These are phyloP conservation scores for Myotis daubentonii DNA, from an alignment of 2,797 vertebrate species.

Conservation along the genomic window DNA sequence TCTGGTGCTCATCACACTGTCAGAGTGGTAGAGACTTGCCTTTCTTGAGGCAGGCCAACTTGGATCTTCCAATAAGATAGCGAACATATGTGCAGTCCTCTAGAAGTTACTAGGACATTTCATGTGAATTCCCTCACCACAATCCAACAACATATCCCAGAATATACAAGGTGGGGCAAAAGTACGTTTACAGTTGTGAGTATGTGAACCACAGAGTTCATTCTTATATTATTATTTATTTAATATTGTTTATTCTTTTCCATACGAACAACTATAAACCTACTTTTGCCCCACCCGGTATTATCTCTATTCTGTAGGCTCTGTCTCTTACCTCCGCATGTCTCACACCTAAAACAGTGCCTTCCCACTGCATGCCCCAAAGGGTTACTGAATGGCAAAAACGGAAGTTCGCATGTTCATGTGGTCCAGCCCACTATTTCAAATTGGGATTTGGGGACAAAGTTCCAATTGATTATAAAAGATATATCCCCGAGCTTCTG, in stretches of 20 bases:
- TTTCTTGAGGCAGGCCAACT: not conserved
- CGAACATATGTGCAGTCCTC: not conserved
- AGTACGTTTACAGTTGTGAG: not conserved
- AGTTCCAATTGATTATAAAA: not conserved
- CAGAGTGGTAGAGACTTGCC: not conserved
- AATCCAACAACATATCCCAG: fast-evolving
- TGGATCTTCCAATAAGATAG: not conserved
- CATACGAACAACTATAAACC: not conserved
- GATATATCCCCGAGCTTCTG: not conserved
- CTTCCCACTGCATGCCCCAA: not conserved
- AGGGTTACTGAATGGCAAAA: not conserved
- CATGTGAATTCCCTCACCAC: not conserved
- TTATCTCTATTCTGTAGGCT: not conserved
- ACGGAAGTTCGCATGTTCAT: not conserved
- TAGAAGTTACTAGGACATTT: not conserved
- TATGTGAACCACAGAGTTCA: not conserved
- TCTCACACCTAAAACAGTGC: not conserved
- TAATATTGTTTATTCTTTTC: not conserved
- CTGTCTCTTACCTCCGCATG: not conserved
- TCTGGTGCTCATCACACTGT: not conserved
- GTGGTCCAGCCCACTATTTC: not conserved
- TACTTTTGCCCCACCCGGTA: not conserved
- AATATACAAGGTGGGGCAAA: not conserved
- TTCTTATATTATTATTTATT: not conserved
- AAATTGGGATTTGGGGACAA: not conserved